phyloP scores from a whole-genome alignment of 2,888 invertebrate species.

The Lasioglossum calceatum region DNA sequence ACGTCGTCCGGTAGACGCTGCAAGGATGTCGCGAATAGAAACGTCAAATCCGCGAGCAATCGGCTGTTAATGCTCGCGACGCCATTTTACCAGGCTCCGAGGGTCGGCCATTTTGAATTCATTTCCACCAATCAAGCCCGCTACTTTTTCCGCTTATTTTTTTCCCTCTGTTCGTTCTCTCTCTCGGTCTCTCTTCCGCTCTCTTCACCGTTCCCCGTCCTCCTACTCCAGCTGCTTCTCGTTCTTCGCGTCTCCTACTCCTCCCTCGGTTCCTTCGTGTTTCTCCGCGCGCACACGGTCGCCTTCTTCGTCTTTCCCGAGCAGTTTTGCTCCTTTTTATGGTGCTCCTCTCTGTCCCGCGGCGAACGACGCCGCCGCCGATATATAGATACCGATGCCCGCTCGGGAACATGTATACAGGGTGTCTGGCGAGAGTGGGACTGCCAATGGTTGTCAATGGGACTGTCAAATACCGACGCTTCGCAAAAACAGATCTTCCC shows the following conservation, averaged over 20 bases:
- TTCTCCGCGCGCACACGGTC: not conserved
- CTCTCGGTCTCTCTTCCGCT: constrained; percentile 30
- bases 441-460: not conserved
- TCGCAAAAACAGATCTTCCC: not conserved
- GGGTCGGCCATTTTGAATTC: constrained; percentile 83
- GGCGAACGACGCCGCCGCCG: constrained; percentile 51
- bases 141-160: constrained; percentile 76
- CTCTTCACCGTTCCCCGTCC: constrained; percentile 21
- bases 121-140: constrained; percentile 81
- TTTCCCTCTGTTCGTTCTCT: constrained; percentile 53
- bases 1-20: not conserved
- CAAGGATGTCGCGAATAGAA: constrained; percentile 73
- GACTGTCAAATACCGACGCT: not conserved
- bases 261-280: not conserved
- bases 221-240: constrained; percentile 33
- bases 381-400: constrained; percentile 23
- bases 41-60: constrained; percentile 75
- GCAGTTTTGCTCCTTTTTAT: constrained; percentile 35
- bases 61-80: constrained; percentile 74
- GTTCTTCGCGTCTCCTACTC: constrained; percentile 9
- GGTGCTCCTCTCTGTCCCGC: constrained; percentile 44
- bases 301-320: constrained; percentile 35
- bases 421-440: not conserved
- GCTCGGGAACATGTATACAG: not conserved
- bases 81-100: constrained; percentile 80